Percentiles rank a stretch among this genome's conserved stretches.
These are phyloP conservation scores for Brachystomella parvula DNA, from an alignment of 1,140 invertebrate genomes.

Conservation along the genomic window DNA sequence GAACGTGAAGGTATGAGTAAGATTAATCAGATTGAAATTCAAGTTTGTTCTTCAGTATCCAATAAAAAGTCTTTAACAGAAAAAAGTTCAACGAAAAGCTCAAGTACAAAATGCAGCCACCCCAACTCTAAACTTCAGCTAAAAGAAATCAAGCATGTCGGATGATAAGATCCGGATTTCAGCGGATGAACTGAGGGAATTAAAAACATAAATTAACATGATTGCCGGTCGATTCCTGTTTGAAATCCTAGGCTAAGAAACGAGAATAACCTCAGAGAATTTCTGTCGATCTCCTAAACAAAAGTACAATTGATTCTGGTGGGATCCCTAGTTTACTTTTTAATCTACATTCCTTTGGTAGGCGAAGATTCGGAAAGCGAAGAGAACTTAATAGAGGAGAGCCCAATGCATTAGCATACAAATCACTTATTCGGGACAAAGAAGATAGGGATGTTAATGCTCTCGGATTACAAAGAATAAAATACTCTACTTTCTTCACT, in stretches of 20 bases:
- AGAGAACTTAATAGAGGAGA: not conserved
- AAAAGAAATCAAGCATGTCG: too few relatives aligned
- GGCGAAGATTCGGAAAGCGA: not conserved
- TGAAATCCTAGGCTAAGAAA: not conserved
- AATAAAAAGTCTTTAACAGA: too few relatives aligned
- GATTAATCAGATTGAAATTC: not conserved
- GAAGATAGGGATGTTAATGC: not conserved
- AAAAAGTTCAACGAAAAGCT: too few relatives aligned
- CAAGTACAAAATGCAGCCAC: too few relatives aligned
- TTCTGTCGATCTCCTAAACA: not conserved
- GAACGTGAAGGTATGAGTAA: not conserved
- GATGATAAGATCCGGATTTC: too few relatives aligned
- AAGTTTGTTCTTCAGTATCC: not conserved
- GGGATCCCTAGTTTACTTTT: not conserved
- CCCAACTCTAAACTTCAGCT: too few relatives aligned
- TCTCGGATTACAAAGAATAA: slow-evolving; percentile 4
- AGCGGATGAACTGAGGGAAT: too few relatives aligned
- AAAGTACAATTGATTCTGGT: not conserved
- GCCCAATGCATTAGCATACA: not conserved
- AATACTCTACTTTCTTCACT: not conserved
- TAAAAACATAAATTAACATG: too few relatives aligned
- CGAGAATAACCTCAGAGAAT: too few relatives aligned
- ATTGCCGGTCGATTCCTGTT: not conserved
- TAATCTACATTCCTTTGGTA: too few relatives aligned
- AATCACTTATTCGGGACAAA: slow-evolving; percentile 4